A percentile compares a stretch with the other conserved stretches of the same genome.
phyloP scores from a whole-genome alignment of 2,113 vertebrate genomes.

The Anoura caudifer region DNA sequence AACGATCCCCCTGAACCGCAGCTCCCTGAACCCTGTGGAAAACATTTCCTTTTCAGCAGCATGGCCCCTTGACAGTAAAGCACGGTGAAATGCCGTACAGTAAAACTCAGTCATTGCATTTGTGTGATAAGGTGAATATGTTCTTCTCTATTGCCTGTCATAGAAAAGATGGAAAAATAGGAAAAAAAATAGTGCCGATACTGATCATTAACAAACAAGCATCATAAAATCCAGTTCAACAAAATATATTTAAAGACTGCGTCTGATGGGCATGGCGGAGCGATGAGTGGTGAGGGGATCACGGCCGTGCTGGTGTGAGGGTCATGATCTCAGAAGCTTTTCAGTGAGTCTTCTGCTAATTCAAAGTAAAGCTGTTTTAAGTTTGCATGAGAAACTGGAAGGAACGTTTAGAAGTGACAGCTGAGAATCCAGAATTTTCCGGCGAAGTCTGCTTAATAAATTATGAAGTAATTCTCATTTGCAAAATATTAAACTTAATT shows the following conservation, averaged over 20 bases:
- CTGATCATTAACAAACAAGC: neutral
- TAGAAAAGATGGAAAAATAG: neutral
- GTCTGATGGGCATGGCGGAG: fast-evolving
- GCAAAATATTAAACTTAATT: neutral
- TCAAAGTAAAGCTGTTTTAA: neutral
- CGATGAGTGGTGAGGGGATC: neutral
- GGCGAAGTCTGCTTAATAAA: neutral
- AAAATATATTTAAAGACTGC: neutral
- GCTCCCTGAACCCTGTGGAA: neutral
- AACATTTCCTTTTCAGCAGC: neutral
- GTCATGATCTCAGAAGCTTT: neutral
- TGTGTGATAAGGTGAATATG: neutral
- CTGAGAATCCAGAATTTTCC: neutral
- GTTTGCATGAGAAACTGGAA: neutral
- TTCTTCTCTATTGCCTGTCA: neutral
- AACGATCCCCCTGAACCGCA: neutral
- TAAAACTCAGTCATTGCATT: neutral
- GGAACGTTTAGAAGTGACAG: neutral
- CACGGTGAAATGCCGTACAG: no score
- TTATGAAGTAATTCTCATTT: neutral
- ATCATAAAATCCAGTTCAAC: neutral
- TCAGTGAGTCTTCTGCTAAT: neutral
- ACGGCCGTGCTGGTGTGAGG: neutral
- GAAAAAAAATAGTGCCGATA: neutral
- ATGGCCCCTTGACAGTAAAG: neutral